These are phyloP conservation scores for Eudyptes chrysolophus DNA, from an alignment of 2,113 vertebrate species.

Conservation along the genomic window DNA sequence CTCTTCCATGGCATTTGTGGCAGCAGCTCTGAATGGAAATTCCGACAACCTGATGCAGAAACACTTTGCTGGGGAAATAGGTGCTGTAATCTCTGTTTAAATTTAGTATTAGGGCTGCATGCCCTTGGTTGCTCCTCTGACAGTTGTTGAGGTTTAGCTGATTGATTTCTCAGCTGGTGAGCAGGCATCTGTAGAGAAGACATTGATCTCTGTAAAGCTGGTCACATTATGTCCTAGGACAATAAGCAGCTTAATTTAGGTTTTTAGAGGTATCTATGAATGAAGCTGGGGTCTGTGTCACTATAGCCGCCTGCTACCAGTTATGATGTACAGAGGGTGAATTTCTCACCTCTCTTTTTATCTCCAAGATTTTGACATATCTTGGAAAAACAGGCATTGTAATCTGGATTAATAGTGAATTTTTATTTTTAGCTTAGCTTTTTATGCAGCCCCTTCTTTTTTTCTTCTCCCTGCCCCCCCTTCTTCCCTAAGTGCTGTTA, in stretches of 20 bases:
- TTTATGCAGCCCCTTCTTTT: not conserved
- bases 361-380: not conserved
- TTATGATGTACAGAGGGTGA: not conserved
- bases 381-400: not conserved
- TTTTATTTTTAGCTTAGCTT: not conserved
- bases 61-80: not conserved
- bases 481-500: not conserved
- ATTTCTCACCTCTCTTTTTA: not conserved
- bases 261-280: not conserved
- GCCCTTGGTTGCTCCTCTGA: slow-evolving; percentile 27
- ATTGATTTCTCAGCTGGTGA: slow-evolving; percentile 35
- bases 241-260: slow-evolving; percentile 24
- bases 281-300: not conserved
- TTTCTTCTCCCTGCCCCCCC: too few relatives aligned
- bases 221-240: not conserved
- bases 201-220: slow-evolving; percentile 10
- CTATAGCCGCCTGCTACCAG: not conserved
- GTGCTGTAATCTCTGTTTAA: not conserved
- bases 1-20: not conserved
- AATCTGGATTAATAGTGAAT: not conserved
- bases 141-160: not conserved
- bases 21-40: not conserved
- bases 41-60: not conserved
- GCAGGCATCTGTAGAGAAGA: not conserved
- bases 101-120: not conserved